Evolutionary conservation across 2,113 vertebrate genomes (phyloP).

Genomic region (Rhegmatorhina hoffmannsi): DNA sequence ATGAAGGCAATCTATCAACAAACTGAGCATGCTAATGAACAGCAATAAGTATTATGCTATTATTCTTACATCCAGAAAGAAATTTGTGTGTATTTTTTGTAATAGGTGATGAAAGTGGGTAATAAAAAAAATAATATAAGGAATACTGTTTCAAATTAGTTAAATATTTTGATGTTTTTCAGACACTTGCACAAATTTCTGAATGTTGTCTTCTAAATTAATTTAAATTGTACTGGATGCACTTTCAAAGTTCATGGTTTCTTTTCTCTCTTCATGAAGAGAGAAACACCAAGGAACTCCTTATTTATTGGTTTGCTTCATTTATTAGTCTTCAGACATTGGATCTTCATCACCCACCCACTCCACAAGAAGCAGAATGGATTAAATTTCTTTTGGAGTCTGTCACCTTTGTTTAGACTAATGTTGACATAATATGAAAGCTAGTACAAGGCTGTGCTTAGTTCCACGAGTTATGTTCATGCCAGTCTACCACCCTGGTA

Average conservation of each 20-base stretch:
- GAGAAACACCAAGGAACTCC: neutral
- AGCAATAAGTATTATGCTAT: constrained; percentile 12
- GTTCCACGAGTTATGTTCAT: neutral
- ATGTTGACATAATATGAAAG: neutral
- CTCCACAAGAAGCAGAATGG: neutral
- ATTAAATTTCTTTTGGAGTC: neutral
- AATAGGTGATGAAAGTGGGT: neutral
- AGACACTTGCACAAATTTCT: neutral
- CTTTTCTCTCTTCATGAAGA: neutral
- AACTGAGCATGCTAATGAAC: constrained; percentile 30
- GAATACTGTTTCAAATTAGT: neutral
- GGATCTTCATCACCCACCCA: neutral
- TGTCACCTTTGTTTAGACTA: neutral
- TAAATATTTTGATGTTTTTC: neutral
- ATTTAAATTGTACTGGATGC: neutral
- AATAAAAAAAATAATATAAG: neutral
- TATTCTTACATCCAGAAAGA: constrained; percentile 13
- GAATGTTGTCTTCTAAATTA: neutral
- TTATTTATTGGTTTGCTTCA: neutral
- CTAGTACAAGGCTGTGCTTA: neutral
- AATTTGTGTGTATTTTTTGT: neutral
- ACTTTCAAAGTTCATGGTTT: neutral
- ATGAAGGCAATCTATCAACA: constrained; percentile 32
- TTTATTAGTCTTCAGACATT: neutral
- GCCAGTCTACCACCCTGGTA: neutral